These are phyloP conservation scores for Galerucella pusilla DNA, from an alignment of 2,888 invertebrate genomes.

Conservation along the genomic window DNA sequence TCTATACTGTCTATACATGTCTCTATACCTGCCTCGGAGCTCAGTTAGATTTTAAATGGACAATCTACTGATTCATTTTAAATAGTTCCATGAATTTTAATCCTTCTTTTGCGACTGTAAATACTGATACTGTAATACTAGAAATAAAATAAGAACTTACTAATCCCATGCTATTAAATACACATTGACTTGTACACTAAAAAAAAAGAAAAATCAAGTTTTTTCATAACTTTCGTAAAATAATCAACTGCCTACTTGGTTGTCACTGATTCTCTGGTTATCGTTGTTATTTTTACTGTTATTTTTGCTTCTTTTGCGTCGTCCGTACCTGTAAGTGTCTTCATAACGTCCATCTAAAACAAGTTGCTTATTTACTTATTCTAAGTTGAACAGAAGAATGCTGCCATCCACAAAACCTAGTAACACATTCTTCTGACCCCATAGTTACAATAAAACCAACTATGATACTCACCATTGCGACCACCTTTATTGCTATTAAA, in stretches of 20 bases:
- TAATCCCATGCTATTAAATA: conserved; percentile 62
- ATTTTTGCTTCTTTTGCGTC: conserved; percentile 24
- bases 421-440: no score
- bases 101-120: no score
- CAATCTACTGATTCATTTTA: no score
- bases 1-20: no score
- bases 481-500: neutral
- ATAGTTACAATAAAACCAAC: no score
- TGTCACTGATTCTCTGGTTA: conserved; percentile 32
- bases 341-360: conserved; percentile 26
- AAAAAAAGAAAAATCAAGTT: conserved; percentile 38
- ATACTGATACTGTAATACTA: conserved; percentile 1
- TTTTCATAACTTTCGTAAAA: neutral
- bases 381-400: no score
- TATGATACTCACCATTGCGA: conserved; percentile 3
- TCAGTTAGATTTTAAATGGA: no score
- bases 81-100: no score
- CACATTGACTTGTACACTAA: conserved; percentile 62
- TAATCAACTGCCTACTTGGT: conserved; percentile 27
- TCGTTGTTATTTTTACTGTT: conserved; percentile 21
- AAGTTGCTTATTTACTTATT: neutral
- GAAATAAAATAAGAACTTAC: conserved; percentile 49
- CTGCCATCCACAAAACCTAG: no score
- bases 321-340: conserved; percentile 23
- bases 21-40: no score